Evolutionary conservation across 2,888 invertebrate species (phyloP).

Genomic region (Leptinotarsa peninsularis): DNA sequence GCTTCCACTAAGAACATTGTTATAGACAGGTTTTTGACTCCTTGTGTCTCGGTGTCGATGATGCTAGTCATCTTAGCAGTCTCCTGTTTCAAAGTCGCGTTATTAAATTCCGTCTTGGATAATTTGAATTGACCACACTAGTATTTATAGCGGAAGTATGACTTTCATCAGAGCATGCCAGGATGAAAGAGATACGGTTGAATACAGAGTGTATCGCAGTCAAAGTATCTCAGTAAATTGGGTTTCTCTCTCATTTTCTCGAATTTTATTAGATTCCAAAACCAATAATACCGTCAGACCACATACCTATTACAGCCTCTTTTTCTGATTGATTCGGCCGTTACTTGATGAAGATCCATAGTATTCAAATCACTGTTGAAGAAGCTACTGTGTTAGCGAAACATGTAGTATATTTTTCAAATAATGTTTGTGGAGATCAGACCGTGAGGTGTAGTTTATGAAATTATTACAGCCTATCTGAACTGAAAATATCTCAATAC

Average conservation of each 20-base stretch:
- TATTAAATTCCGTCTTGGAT: slow-evolving; percentile 25
- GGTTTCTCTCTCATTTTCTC: background rate
- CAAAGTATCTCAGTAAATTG: background rate
- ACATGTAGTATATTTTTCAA: no score
- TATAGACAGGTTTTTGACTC: slow-evolving; percentile 23
- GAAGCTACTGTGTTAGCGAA: no score
- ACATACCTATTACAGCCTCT: no score
- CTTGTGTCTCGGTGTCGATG: slow-evolving; percentile 15
- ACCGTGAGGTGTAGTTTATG: no score
- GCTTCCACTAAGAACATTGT: slow-evolving; percentile 22
- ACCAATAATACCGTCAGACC: no score
- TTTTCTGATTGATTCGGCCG: no score
- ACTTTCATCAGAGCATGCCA: slow-evolving; percentile 15
- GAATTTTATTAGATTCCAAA: no score
- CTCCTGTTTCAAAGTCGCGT: slow-evolving; percentile 20
- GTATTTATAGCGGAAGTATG: slow-evolving; percentile 15
- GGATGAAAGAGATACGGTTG: background rate
- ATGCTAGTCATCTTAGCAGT: slow-evolving; percentile 14
- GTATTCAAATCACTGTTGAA: no score
- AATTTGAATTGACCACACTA: slow-evolving; percentile 16
- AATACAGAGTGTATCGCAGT: background rate
- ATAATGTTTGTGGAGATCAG: no score
- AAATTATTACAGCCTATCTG: no score
- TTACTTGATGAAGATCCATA: no score
- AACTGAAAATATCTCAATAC: no score